A percentile compares a stretch with the other conserved stretches of the same genome.
phyloP scores from a whole-genome alignment of 2,888 invertebrate genomes.

The Cheilosia vernalis region DNA sequence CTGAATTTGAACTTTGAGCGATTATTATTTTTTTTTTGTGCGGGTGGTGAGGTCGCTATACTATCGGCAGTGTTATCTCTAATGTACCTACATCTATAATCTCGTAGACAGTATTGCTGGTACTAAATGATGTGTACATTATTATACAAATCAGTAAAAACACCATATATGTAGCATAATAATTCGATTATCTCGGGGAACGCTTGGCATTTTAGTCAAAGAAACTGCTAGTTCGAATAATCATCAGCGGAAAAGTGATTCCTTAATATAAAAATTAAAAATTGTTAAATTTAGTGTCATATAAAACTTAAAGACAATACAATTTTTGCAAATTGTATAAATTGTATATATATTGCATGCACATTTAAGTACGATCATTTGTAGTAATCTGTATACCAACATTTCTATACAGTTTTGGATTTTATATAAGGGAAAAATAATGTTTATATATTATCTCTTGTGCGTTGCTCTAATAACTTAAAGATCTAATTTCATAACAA shows the following conservation, averaged over 20 bases:
- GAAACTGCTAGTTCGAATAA: constrained; percentile 47
- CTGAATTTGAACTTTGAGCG: constrained; percentile 75
- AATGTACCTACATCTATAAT: constrained; percentile 66
- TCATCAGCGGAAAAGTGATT: constrained; percentile 41
- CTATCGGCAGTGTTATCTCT: constrained; percentile 69
- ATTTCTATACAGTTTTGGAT: constrained; percentile 2
- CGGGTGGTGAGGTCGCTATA: constrained; percentile 74
- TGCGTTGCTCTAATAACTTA: constrained; percentile 12
- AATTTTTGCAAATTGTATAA: background rate
- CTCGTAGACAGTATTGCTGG: constrained; percentile 51
- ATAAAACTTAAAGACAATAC: background rate
- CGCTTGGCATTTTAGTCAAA: constrained; percentile 58
- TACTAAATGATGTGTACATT: constrained; percentile 45
- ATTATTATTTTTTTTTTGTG: constrained; percentile 72
- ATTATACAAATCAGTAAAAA: constrained; percentile 39
- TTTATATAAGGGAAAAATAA: constrained; percentile 6
- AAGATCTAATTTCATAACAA: constrained; percentile 1
- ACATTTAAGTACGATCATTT: constrained; percentile 2
- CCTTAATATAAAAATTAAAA: background rate
- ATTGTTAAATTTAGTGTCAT: too few relatives aligned
- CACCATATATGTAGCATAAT: constrained; percentile 35
- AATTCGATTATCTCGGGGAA: constrained; percentile 57
- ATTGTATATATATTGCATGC: background rate
- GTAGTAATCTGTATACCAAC: constrained; percentile 17
- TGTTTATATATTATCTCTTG: constrained; percentile 10